These are phyloP conservation scores for Leptinotarsa peninsularis DNA, from an alignment of 2,888 invertebrate species.

Conservation along the genomic window DNA sequence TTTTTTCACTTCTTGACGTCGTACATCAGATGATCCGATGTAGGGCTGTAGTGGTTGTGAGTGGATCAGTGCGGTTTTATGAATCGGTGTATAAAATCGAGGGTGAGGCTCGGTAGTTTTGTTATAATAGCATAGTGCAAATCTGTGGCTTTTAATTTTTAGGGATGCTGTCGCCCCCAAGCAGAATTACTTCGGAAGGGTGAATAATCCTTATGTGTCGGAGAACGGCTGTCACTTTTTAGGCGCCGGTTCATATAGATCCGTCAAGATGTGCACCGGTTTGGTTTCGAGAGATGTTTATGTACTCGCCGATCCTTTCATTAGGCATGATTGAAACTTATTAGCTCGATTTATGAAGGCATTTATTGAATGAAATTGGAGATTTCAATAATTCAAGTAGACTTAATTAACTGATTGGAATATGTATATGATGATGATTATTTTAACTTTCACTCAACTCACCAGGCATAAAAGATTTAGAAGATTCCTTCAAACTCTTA, in stretches of 20 bases:
- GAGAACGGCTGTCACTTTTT: slow-evolving; percentile 36
- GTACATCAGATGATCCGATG: slow-evolving; percentile 50
- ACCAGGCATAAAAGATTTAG: too few species aligned
- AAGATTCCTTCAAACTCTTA: too few species aligned
- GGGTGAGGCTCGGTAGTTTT: slow-evolving; percentile 55
- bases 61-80: slow-evolving; percentile 48
- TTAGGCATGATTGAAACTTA: neutral
- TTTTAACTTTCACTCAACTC: too few species aligned
- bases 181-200: slow-evolving; percentile 63
- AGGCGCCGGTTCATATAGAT: slow-evolving; percentile 25
- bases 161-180: slow-evolving; percentile 65
- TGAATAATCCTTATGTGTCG: slow-evolving; percentile 64
- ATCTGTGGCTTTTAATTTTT: slow-evolving; percentile 68
- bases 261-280: slow-evolving; percentile 14
- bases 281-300: neutral
- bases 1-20: slow-evolving; percentile 53
- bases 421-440: too few species aligned
- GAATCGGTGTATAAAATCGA: slow-evolving; percentile 49
- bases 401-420: too few species aligned
- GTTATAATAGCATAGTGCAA: slow-evolving; percentile 64
- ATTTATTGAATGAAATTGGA: too few species aligned
- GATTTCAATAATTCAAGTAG: too few species aligned
- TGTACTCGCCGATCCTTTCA: slow-evolving; percentile 6
- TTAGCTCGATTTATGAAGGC: too few species aligned
- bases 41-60: slow-evolving; percentile 44